Evolutionary conservation across 2,888 invertebrate species (phyloP).

Genomic region (Harpalus rubripes): DNA sequence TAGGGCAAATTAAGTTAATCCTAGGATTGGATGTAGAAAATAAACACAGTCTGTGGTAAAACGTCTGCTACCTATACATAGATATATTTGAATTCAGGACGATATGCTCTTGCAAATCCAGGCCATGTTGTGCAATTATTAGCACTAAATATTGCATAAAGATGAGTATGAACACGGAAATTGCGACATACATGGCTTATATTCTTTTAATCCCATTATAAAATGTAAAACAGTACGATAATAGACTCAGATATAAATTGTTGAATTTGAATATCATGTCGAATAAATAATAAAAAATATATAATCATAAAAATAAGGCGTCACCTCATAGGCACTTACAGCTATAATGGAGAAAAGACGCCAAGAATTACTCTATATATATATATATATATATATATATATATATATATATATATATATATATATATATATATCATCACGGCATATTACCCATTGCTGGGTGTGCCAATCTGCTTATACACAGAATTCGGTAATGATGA

Average conservation of each 20-base stretch:
- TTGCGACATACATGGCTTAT: neutral
- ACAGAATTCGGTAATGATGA: no score
- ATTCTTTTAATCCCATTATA: neutral
- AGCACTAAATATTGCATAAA: conserved; percentile 24
- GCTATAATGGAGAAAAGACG: no score
- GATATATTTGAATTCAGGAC: conserved; percentile 23
- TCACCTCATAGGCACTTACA: no score
- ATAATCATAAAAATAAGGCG: no score
- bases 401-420: no score
- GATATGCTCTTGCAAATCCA: conserved; percentile 35
- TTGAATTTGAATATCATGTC: neutral
- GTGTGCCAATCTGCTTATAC: no score
- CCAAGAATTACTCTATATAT: no score
- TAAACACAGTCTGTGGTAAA: conserved; percentile 35
- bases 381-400: no score
- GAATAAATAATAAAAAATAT: no score
- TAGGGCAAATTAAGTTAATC: conserved; percentile 49
- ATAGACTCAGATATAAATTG: neutral
- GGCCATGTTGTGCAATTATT: conserved; percentile 4
- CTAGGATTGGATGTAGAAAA: conserved; percentile 37
- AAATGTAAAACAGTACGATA: neutral
- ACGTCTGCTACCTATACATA: conserved; percentile 18
- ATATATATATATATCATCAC: no score
- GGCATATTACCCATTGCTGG: no score
- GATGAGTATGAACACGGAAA: neutral